Conservation (phyloP, 1,140 invertebrate species). For the Brachionus rubens region DNA sequence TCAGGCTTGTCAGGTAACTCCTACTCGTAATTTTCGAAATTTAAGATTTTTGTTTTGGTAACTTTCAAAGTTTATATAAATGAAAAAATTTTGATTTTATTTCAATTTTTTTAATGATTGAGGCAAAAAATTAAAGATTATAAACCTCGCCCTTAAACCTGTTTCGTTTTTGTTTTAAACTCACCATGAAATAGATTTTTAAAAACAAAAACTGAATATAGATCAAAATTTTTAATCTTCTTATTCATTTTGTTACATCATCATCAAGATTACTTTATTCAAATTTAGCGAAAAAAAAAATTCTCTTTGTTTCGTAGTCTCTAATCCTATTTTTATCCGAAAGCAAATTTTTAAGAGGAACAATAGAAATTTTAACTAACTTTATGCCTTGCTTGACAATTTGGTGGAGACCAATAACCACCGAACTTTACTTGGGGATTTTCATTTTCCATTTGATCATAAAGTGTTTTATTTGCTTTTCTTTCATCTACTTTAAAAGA, state of each 20-base stretch:
- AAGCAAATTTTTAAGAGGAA: neutral
- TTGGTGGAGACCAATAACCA: constrained; percentile 50
- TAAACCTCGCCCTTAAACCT: neutral
- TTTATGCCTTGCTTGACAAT: constrained; percentile 52
- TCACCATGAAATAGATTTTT: neutral
- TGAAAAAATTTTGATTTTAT: neutral
- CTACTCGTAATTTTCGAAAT: too few relatives aligned
- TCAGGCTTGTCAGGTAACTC: too few relatives aligned
- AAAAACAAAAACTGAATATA: neutral
- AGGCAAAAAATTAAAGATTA: constrained; percentile 18
- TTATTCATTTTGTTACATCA: neutral
- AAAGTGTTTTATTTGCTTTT: constrained; percentile 3
- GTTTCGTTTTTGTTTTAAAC: neutral
- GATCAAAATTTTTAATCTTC: neutral
- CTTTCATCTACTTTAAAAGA: constrained; percentile 1
- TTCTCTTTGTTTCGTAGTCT: neutral
- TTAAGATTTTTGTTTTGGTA: too few relatives aligned
- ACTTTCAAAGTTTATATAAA: too few relatives aligned
- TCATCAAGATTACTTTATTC: neutral
- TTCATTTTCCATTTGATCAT: neutral
- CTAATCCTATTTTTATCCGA: constrained; percentile 37
- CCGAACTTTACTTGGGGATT: constrained; percentile 19
- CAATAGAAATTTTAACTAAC: constrained; percentile 54
- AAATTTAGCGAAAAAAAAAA: neutral
- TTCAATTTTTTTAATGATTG: constrained; percentile 3